Conservation (phyloP, 2,113 vertebrate species). For the Pitta sordida region DNA sequence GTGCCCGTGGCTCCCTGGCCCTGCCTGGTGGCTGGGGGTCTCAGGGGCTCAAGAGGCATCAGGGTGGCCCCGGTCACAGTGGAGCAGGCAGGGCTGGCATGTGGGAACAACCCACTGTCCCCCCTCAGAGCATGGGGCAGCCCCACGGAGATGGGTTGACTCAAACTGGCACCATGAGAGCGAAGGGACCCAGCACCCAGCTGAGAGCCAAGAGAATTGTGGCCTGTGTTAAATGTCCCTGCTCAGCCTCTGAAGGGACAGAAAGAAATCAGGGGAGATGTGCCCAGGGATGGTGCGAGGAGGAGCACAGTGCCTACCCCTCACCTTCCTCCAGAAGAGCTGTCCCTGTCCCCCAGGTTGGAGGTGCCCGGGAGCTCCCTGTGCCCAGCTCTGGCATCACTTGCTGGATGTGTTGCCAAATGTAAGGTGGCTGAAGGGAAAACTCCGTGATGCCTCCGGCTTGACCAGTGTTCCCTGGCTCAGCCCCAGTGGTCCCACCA, state of each 20-base stretch:
- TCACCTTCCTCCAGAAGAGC: fast-evolving
- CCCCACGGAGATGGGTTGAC: neutral
- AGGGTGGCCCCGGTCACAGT: fast-evolving
- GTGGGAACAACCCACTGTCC: fast-evolving
- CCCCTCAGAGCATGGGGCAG: neutral
- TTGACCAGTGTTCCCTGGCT: neutral
- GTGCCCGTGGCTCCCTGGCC: neutral
- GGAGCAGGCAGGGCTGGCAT: fast-evolving
- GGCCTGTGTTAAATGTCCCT: neutral
- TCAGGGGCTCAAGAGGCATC: fast-evolving
- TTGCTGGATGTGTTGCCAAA: neutral
- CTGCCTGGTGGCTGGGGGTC: fast-evolving
- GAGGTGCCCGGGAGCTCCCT: neutral
- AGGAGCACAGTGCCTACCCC: neutral
- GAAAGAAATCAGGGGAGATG: neutral
- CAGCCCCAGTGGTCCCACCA: fast-evolving
- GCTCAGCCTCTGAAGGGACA: neutral
- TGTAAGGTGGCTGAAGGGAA: neutral
- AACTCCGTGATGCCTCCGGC: fast-evolving
- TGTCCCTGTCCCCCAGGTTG: neutral
- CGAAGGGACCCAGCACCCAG: fast-evolving
- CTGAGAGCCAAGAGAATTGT: neutral
- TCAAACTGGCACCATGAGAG: fast-evolving
- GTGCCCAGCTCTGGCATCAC: neutral
- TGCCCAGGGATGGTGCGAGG: neutral